Base-by-base conservation (phyloP, 1,140 invertebrate species). In the Calliphora vicina region DNA sequence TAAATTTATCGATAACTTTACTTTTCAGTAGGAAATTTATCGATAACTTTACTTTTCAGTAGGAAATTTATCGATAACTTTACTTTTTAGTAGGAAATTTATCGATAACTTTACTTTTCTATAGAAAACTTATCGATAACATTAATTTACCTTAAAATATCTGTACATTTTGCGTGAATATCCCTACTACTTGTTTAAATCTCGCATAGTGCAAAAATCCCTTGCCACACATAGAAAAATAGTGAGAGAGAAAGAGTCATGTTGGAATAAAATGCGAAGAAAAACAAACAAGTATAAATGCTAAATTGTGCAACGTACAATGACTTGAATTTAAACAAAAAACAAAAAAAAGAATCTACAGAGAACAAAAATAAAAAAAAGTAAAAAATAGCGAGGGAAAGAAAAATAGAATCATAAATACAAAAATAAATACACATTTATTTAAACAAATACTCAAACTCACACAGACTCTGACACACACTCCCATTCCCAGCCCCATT, bases 301-400 rank as follows among this genome's bases (percentile, higher is more conserved):
- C 61, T 67, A 67, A 67, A 67, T 67, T 67, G 61, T 67, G 61
- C 61, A 67, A 67, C 61, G 61, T 67, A 67, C 61, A 67, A 67
- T 67, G 61, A 67, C 61, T 67, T 67, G 20, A 67, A 67, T 67
- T 67, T 10, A 50, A 67, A 67, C n/a, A 67, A 67, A 67, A 67
- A 67, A 67, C 20, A 67, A 23, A 2, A 20, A 23, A 67, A 67
- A 10, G 61, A 57, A 57, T 67, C 45, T n/a, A 50, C 45, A 12
- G 45, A n/a, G 45, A 50, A 50, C 45, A 50, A 67, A 15, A 61
- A 61, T 61, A 61, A n/a, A 61, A 12, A 61, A 67, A 10, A 57
- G 50, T 6, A 67, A 67, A 67, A 67, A 20, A 67, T 67, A 23
- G 61, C 61, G 23, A 67, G 61, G 61, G 61, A 67, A 67, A 67